Percentiles rank a stretch among this genome's conserved stretches.
Evolutionary conservation across 2,797 vertebrate genomes (phyloP).

Genomic region (Bradypodion ventrale): DNA sequence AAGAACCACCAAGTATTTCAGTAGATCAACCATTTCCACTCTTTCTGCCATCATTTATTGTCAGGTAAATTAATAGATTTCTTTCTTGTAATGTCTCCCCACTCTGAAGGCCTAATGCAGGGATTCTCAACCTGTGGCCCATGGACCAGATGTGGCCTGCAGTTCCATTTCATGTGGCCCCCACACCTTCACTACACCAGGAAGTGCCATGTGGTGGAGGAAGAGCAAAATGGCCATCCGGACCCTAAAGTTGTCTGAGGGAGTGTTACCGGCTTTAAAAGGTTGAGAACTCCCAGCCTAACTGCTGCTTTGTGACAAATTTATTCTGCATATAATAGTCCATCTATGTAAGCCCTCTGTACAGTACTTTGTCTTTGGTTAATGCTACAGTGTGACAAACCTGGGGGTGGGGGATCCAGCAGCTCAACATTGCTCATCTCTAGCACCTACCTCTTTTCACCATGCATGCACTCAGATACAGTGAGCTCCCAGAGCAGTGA

Average conservation of each 20-base stretch:
- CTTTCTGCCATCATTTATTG: not conserved
- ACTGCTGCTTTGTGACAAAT: not conserved
- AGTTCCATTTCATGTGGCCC: no score
- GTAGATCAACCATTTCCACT: not conserved
- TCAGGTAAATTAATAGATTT: not conserved
- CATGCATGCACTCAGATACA: not conserved
- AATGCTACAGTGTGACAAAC: not conserved
- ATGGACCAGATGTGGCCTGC: no score
- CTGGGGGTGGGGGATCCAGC: not conserved
- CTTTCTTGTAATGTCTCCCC: not conserved
- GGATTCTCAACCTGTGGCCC: no score
- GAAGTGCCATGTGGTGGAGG: no score
- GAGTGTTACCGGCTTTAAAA: no score
- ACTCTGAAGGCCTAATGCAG: not conserved
- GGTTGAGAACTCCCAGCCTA: no score
- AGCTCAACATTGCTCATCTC: not conserved
- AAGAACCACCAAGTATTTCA: not conserved
- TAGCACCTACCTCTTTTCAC: not conserved
- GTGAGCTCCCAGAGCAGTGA: not conserved
- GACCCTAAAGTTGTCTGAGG: no score
- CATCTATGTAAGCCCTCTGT: not conserved
- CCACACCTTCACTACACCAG: no score
- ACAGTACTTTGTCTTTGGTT: not conserved
- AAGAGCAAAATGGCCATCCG: no score
- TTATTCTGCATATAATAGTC: not conserved